A percentile compares a stretch with the other conserved stretches of the same genome.
Conservation (phyloP, 2,113 vertebrate genomes). For the Aptenodytes patagonicus region DNA sequence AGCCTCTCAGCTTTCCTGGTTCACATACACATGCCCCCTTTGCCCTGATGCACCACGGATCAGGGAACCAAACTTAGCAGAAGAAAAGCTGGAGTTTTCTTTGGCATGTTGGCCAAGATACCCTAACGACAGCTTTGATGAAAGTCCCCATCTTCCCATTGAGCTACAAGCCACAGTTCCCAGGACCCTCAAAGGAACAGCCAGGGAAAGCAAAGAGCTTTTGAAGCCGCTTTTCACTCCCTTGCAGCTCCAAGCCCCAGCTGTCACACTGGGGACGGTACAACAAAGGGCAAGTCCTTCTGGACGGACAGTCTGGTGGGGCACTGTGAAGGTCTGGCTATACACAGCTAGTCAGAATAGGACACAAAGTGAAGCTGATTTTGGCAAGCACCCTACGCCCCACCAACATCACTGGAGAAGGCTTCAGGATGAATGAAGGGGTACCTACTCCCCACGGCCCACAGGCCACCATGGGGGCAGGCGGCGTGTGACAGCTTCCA, state of each 20-base stretch:
- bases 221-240: background rate
- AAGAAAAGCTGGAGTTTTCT: slow-evolving; percentile 31
- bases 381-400: background rate
- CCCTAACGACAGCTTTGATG: slow-evolving; percentile 24
- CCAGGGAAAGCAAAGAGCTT: background rate
- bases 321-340: background rate
- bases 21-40: background rate
- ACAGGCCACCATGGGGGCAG: background rate
- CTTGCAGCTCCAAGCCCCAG: background rate
- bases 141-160: slow-evolving; percentile 26
- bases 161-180: background rate
- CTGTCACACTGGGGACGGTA: background rate
- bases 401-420: background rate
- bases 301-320: background rate
- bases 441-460: background rate
- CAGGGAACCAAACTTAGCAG: background rate
- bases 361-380: background rate
- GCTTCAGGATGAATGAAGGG: background rate
- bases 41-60: accelerated
- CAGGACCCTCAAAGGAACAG: background rate
- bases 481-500: accelerated
- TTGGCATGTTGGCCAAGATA: slow-evolving; percentile 38
- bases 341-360: background rate
- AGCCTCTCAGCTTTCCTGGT: background rate
- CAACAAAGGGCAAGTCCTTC: background rate